Evolutionary conservation across 2,888 invertebrate species (phyloP).

Genomic region (Conistra vaccinii): DNA sequence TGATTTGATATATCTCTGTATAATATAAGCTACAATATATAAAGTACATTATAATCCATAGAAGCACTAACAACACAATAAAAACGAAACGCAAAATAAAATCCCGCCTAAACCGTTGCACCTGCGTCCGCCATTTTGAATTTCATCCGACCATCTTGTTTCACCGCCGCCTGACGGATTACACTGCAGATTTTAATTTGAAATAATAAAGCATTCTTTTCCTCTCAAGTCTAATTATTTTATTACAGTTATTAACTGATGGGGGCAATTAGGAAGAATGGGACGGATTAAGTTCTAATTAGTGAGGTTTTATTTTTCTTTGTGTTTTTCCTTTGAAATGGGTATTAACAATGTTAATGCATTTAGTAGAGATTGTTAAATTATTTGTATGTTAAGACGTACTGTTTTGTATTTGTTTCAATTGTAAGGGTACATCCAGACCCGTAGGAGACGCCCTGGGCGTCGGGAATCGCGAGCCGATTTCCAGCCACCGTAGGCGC

Average conservation of each 20-base stretch:
- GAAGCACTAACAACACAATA: constrained; percentile 36
- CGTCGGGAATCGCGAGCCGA: no score
- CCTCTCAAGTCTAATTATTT: constrained; percentile 82
- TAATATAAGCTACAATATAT: background rate
- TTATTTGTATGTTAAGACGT: background rate
- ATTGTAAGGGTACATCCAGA: background rate
- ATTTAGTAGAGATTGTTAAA: constrained; percentile 11
- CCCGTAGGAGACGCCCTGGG: no score
- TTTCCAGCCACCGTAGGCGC: no score
- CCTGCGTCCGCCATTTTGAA: constrained; percentile 83
- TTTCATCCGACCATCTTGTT: constrained; percentile 77
- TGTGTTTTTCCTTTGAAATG: constrained; percentile 49
- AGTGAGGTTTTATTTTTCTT: constrained; percentile 78
- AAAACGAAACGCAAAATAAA: constrained; percentile 70
- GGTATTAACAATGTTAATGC: constrained; percentile 15
- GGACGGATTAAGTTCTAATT: constrained; percentile 85
- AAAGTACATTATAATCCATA: background rate
- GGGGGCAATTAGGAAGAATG: constrained; percentile 84
- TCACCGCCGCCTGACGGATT: constrained; percentile 84
- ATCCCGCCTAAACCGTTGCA: constrained; percentile 76
- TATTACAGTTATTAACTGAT: constrained; percentile 84
- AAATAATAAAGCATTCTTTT: constrained; percentile 85
- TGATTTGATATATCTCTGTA: background rate
- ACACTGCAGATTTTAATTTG: constrained; percentile 79
- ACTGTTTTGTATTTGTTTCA: background rate